Evolutionary conservation across 2,797 vertebrate species (phyloP).

Genomic region (Fringilla coelebs): DNA sequence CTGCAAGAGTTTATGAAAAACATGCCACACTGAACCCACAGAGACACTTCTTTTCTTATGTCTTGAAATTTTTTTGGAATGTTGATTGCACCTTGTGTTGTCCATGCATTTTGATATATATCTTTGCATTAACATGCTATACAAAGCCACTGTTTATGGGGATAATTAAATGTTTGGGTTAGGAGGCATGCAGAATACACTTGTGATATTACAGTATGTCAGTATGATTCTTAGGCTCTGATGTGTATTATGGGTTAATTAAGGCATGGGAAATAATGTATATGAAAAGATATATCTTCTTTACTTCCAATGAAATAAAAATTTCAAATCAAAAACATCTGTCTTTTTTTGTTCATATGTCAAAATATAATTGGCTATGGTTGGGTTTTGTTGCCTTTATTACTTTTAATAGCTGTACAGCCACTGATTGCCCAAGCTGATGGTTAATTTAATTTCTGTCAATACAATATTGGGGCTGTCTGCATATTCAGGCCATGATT

Average conservation of each 20-base stretch:
- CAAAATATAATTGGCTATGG: slow-evolving; percentile 84
- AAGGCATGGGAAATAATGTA: slow-evolving; percentile 51
- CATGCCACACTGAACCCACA: background rate
- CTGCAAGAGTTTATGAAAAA: background rate
- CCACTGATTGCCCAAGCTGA: slow-evolving; percentile 83
- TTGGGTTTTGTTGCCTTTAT: slow-evolving; percentile 83
- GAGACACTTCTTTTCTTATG: background rate
- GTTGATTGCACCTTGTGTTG: background rate
- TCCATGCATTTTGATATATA: background rate
- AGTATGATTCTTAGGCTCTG: slow-evolving; percentile 8
- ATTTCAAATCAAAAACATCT: slow-evolving; percentile 73
- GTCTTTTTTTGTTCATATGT: slow-evolving; percentile 79
- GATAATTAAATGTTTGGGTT: background rate
- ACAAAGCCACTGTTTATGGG: background rate
- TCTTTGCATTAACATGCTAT: background rate
- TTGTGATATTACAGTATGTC: slow-evolving; percentile 9
- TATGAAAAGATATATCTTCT: slow-evolving; percentile 58
- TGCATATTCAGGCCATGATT: slow-evolving; percentile 85
- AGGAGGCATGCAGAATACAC: background rate
- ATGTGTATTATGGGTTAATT: slow-evolving; percentile 55
- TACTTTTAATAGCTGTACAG: slow-evolving; percentile 84
- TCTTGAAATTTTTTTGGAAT: background rate
- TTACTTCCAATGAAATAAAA: slow-evolving; percentile 64
- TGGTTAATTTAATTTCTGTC: slow-evolving; percentile 89
- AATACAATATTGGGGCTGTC: slow-evolving; percentile 87